A percentile compares a stretch with the other conserved stretches of the same genome.
Evolutionary conservation across 2,797 vertebrate species (phyloP).

Genomic region (Gallinago stenura): DNA sequence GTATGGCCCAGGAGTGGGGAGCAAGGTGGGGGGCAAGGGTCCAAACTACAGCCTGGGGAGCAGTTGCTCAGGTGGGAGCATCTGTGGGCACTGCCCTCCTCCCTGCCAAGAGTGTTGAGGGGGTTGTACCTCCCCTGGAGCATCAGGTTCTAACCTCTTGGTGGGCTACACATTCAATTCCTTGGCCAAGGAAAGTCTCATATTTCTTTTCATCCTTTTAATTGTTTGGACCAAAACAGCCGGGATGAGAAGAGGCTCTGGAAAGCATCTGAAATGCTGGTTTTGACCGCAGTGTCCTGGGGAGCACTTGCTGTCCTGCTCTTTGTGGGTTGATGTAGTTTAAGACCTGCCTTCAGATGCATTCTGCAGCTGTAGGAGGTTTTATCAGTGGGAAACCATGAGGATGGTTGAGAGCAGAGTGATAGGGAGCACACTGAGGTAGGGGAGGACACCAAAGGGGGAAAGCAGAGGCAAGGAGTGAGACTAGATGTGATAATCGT

Average conservation of each 20-base stretch:
- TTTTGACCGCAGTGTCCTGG: accelerated
- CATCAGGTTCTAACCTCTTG: neutral
- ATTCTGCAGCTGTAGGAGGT: neutral
- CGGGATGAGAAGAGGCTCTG: neutral
- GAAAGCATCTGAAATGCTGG: neutral
- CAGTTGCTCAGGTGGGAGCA: neutral
- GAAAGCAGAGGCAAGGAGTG: neutral
- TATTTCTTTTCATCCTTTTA: neutral
- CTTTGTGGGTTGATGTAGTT: accelerated
- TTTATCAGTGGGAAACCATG: neutral
- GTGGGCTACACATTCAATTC: neutral
- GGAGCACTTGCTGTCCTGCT: neutral
- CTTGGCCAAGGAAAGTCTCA: neutral
- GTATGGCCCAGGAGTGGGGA: neutral
- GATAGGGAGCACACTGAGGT: accelerated
- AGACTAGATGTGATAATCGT: neutral
- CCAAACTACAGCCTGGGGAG: accelerated
- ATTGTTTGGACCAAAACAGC: neutral
- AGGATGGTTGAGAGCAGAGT: neutral
- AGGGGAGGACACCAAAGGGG: neutral
- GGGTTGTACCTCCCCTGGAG: neutral
- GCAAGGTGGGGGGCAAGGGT: accelerated
- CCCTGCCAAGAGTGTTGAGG: neutral
- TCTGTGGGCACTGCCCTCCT: neutral
- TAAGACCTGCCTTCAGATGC: neutral